Evolutionary conservation across 2,797 vertebrate species (phyloP).

Genomic region (Scyliorhinus canicula): DNA sequence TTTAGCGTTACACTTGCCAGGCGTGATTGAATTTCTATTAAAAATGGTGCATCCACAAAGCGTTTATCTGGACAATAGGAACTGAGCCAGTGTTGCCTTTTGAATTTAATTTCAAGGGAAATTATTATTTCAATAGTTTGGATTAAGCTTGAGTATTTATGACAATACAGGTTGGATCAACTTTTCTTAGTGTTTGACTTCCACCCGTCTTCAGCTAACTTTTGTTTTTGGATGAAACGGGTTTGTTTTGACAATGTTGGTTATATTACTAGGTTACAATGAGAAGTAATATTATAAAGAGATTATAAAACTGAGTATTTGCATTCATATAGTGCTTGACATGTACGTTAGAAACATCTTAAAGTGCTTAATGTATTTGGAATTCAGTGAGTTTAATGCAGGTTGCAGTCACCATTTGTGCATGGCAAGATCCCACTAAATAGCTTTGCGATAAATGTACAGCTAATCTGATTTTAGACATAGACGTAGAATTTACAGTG

Average conservation of each 20-base stretch:
- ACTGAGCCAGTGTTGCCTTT: background rate
- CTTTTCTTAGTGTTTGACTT: background rate
- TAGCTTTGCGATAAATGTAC: background rate
- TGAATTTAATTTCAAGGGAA: background rate
- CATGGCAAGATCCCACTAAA: background rate
- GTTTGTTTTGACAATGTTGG: background rate
- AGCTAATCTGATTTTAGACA: too few species aligned
- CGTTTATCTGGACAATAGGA: background rate
- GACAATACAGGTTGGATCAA: background rate
- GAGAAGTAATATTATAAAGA: background rate
- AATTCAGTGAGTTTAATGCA: too few species aligned
- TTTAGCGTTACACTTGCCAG: background rate
- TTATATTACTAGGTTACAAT: background rate
- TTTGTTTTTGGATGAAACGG: background rate
- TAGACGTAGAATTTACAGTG: too few species aligned
- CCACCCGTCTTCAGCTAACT: background rate
- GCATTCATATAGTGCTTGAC: background rate
- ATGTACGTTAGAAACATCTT: background rate
- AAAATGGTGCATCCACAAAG: background rate
- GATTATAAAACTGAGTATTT: background rate
- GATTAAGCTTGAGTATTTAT: background rate
- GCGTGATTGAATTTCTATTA: background rate
- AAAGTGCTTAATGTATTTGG: background rate
- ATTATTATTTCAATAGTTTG: background rate
- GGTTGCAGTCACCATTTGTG: background rate